Evolutionary conservation across 1,140 invertebrate genomes (phyloP).

Genomic region (Pogonus chalceus): DNA sequence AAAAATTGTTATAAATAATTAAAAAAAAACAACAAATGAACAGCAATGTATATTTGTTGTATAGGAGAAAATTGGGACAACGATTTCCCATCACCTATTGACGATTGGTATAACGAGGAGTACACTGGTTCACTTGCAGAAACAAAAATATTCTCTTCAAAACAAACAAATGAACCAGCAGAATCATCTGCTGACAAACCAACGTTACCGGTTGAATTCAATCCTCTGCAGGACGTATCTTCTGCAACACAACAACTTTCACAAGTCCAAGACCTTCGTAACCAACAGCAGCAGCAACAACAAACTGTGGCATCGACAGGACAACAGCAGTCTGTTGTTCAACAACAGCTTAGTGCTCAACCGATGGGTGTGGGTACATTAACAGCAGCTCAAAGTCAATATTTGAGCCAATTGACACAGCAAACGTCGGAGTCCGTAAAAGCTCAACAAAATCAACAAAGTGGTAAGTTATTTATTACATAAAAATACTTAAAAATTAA

Average conservation of each 20-base stretch:
- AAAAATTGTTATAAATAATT: too few relatives aligned
- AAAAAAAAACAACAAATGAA: background rate
- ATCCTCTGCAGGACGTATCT: background rate
- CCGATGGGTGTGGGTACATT: constrained; percentile 34
- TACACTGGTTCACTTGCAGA: constrained; percentile 87
- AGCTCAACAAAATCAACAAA: constrained; percentile 25
- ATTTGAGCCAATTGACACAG: constrained; percentile 56
- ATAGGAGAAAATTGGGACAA: constrained; percentile 34
- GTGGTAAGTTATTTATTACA: background rate
- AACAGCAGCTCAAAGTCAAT: constrained; percentile 61
- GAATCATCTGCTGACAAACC: constrained; percentile 2
- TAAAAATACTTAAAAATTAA: too few relatives aligned
- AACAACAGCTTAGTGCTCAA: constrained; percentile 14
- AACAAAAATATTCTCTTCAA: constrained; percentile 88
- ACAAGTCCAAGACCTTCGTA: background rate
- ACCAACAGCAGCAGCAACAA: constrained; percentile 1
- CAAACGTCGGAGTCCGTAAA: constrained; percentile 55
- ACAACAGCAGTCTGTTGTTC: constrained; percentile 23
- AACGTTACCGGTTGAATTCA: background rate
- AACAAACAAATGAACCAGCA: constrained; percentile 33
- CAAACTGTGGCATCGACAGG: constrained; percentile 11
- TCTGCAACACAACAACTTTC: background rate
- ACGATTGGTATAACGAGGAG: constrained; percentile 92
- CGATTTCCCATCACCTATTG: constrained; percentile 47
- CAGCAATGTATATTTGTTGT: too few relatives aligned